Evolutionary conservation across 2,888 invertebrate species (phyloP).

Genomic region (Sceliomorpha sp.): DNA sequence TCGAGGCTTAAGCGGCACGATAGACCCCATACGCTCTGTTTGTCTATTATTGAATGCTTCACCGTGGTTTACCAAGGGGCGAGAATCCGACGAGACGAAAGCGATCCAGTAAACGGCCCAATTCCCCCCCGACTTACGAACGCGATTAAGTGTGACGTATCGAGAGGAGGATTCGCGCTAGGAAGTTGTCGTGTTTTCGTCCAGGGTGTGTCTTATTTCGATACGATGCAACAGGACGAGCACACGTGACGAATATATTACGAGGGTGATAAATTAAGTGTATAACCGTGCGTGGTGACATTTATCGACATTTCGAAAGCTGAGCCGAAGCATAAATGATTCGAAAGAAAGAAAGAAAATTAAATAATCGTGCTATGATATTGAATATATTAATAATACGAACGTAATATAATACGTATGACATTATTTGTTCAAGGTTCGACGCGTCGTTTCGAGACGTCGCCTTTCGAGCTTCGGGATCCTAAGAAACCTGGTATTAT

Average conservation of each 20-base stretch:
- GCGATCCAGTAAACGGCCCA: constrained; percentile 35
- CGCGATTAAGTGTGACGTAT: constrained; percentile 71
- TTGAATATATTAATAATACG: too few species aligned
- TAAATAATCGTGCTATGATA: too few species aligned
- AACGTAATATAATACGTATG: too few species aligned
- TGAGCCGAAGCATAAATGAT: too few species aligned
- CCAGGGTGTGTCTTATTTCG: constrained; percentile 26
- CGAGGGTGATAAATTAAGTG: too few species aligned
- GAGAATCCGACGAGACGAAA: constrained; percentile 56
- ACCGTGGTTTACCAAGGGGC: constrained; percentile 67
- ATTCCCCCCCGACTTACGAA: constrained; percentile 61
- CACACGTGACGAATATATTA: too few species aligned
- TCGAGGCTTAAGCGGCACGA: constrained; percentile 57
- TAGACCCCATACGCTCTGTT: constrained; percentile 72
- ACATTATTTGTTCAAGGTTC: constrained; percentile 38
- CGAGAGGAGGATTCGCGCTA: constrained; percentile 55
- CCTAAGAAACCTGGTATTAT: constrained; percentile 49
- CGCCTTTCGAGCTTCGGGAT: too few species aligned
- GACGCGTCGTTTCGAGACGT: constrained; percentile 35
- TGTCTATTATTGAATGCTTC: constrained; percentile 72
- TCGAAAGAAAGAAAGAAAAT: too few species aligned
- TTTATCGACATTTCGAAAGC: too few species aligned
- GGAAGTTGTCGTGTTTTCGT: constrained; percentile 25
- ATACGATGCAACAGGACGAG: constrained; percentile 24
- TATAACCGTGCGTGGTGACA: too few species aligned